Conservation (phyloP, 2,113 vertebrate genomes). For the Cheirogaleus medius region DNA sequence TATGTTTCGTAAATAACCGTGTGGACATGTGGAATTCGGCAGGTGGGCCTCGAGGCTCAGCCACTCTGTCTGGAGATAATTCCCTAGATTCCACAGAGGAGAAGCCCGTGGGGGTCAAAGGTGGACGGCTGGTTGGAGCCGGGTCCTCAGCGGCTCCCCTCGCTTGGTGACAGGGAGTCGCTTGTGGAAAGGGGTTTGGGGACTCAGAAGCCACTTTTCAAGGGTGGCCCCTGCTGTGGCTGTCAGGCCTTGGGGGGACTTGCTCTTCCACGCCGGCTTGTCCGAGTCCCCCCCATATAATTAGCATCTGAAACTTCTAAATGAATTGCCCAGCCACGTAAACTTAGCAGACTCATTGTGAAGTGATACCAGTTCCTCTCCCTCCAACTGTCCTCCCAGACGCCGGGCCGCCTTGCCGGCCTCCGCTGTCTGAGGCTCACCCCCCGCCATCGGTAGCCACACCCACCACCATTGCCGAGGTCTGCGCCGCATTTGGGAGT, state of each 20-base stretch:
- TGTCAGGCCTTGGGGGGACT: conserved; percentile 47
- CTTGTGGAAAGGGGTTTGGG: background rate
- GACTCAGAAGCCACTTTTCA: background rate
- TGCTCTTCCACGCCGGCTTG: background rate
- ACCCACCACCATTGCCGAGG: conserved; percentile 80
- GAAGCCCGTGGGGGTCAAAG: background rate
- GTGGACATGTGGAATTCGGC: background rate
- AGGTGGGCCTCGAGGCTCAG: background rate
- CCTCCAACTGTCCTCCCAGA: conserved; percentile 63
- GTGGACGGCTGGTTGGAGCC: background rate
- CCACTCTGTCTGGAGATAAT: background rate
- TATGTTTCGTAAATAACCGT: background rate
- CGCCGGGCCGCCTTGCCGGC: conserved; percentile 69
- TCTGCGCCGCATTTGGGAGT: conserved; percentile 83
- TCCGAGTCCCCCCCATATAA: conserved; percentile 51
- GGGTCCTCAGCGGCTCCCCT: background rate
- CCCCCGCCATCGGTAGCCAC: conserved; percentile 80
- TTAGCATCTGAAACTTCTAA: conserved; percentile 68
- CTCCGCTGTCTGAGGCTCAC: conserved; percentile 81
- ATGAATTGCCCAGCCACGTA: conserved; percentile 66
- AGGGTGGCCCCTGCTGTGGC: background rate
- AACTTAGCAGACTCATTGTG: conserved; percentile 62
- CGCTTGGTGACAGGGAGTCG: background rate
- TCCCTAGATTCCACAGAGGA: background rate
- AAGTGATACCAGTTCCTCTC: conserved; percentile 61